Percentiles rank a stretch among this genome's conserved stretches.
Conservation (phyloP, 2,113 vertebrate genomes). For the Beaufortia kweichowensis region DNA sequence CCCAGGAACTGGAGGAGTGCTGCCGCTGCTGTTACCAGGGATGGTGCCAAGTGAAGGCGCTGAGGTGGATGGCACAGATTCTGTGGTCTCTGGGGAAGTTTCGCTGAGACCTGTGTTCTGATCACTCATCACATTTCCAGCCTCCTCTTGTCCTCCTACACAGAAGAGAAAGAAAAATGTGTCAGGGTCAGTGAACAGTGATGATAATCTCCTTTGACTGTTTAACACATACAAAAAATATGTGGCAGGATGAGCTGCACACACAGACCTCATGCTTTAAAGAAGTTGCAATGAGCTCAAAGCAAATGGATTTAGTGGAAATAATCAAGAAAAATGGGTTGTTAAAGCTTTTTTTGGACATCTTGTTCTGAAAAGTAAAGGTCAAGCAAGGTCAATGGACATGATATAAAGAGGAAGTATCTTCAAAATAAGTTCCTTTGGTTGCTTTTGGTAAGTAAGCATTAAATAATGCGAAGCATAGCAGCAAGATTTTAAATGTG, state of each 20-base stretch:
- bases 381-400: not conserved
- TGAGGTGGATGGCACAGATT: not conserved
- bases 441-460: not conserved
- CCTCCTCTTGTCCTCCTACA: slow-evolving; percentile 81
- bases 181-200: slow-evolving; percentile 5
- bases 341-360: slow-evolving; percentile 13
- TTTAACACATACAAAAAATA: not conserved
- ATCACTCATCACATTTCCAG: slow-evolving; percentile 50
- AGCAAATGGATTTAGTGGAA: slow-evolving; percentile 1
- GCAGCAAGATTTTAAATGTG: not conserved
- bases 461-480: slow-evolving; percentile 6
- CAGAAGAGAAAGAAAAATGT: slow-evolving; percentile 9
- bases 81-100: slow-evolving; percentile 29
- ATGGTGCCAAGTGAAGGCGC: slow-evolving; percentile 14
- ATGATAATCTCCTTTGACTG: too few species aligned
- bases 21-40: not conserved
- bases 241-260: not conserved
- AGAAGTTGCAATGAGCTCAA: slow-evolving; percentile 1
- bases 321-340: not conserved
- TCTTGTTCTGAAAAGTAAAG: slow-evolving; percentile 24
- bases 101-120: not conserved
- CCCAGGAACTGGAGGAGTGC: slow-evolving; percentile 56
- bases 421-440: not conserved
- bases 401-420: slow-evolving; percentile 1
- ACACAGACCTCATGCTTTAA: not conserved